These are phyloP conservation scores for Acanthosepion lycidas DNA, from an alignment of 2,888 invertebrate species.

Conservation along the genomic window DNA sequence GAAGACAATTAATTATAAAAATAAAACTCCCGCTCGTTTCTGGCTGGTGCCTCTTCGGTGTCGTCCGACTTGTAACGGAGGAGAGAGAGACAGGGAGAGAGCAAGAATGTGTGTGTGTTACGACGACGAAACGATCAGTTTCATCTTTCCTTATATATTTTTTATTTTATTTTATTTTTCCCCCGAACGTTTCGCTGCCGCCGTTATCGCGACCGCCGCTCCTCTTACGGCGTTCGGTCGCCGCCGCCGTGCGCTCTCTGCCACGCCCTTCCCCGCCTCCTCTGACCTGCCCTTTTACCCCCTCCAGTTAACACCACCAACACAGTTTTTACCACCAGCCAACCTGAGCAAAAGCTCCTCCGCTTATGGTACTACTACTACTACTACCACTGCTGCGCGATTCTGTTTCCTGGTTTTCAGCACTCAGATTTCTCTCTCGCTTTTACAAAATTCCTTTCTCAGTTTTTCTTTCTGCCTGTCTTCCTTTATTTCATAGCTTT, in stretches of 20 bases:
- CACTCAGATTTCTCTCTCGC: background rate
- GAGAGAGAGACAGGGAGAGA: background rate
- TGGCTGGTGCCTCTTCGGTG: background rate
- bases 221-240: constrained; percentile 24
- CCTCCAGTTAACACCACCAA: constrained; percentile 33
- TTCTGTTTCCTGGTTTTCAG: background rate
- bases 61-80: constrained; percentile 20
- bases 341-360: background rate
- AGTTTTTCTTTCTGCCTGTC: background rate
- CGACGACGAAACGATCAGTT: constrained; percentile 13
- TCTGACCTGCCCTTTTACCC: constrained; percentile 22
- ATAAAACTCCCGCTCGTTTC: background rate
- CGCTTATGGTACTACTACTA: background rate
- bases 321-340: constrained; percentile 33
- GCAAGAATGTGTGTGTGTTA: background rate
- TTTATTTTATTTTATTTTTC: background rate
- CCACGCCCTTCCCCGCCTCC: constrained; percentile 33
- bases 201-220: constrained; percentile 33
- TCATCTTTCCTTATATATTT: background rate
- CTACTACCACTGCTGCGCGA: background rate
- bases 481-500: background rate
- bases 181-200: constrained; percentile 33
- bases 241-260: constrained; percentile 23
- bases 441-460: background rate
- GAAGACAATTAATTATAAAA: no score